These are phyloP conservation scores for Heteropelma amictum DNA, from an alignment of 2,888 invertebrate species.

Conservation along the genomic window DNA sequence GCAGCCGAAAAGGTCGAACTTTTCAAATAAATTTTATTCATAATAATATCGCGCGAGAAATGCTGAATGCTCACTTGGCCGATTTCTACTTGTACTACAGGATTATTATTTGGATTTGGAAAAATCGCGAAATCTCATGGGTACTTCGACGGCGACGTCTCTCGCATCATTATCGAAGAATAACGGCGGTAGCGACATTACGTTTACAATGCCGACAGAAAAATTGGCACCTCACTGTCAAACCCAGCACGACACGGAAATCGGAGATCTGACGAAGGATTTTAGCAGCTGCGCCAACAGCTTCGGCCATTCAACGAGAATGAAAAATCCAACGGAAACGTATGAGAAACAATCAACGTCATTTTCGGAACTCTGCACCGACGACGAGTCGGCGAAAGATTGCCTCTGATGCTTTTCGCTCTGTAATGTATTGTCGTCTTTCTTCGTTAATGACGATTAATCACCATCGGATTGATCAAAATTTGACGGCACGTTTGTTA, in stretches of 20 bases:
- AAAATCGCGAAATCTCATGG: slow-evolving; percentile 70
- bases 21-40: too few species aligned
- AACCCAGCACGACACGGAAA: slow-evolving; percentile 68
- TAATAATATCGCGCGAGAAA: too few species aligned
- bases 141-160: slow-evolving; percentile 80
- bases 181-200: slow-evolving; percentile 62
- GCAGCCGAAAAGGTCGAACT: slow-evolving; percentile 62
- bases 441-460: slow-evolving; percentile 53
- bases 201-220: slow-evolving; percentile 59
- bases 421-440: slow-evolving; percentile 62
- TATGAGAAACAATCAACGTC: slow-evolving; percentile 56
- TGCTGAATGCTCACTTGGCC: too few species aligned
- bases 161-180: slow-evolving; percentile 78
- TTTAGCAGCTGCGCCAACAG: slow-evolving; percentile 73
- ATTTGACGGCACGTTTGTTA: background rate
- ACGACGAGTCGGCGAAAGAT: slow-evolving; percentile 73
- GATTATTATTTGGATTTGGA: slow-evolving; percentile 76
- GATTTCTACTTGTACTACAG: too few species aligned
- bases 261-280: slow-evolving; percentile 72
- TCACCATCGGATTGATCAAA: background rate
- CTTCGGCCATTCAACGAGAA: slow-evolving; percentile 68
- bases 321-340: slow-evolving; percentile 61
- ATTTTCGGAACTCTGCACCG: slow-evolving; percentile 65
- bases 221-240: slow-evolving; percentile 61
- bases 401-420: slow-evolving; percentile 73